phyloP scores from a whole-genome alignment of 2,113 vertebrate species.

The Otolemur garnettii region DNA sequence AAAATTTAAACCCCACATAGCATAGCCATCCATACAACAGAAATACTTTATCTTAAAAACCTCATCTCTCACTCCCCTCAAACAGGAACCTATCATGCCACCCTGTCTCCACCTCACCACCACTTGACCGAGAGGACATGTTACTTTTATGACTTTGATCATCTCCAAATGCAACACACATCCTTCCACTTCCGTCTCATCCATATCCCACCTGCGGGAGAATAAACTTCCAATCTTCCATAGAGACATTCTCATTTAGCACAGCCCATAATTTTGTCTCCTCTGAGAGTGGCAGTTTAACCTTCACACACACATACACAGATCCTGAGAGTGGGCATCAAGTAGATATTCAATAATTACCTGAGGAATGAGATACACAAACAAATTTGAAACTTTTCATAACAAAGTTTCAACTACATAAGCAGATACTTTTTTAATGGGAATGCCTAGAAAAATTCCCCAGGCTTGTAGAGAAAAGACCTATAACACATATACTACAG shows the following conservation, averaged over 20 bases:
- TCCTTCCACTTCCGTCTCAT: neutral
- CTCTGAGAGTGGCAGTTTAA: neutral
- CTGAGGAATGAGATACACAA: neutral
- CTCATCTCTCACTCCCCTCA: neutral
- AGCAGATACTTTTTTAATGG: neutral
- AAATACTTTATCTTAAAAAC: neutral
- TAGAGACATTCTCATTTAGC: neutral
- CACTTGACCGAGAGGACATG: neutral
- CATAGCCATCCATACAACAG: neutral
- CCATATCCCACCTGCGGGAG: neutral
- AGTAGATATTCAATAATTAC: neutral
- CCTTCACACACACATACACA: neutral
- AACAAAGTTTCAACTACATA: neutral
- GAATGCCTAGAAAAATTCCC: neutral
- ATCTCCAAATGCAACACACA: conserved; percentile 14
- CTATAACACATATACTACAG: neutral
- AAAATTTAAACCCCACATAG: neutral
- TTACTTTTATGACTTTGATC: neutral
- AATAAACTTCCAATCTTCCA: conserved; percentile 20
- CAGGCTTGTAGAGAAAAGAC: conserved; percentile 12
- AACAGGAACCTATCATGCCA: neutral
- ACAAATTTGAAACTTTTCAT: too few relatives aligned
- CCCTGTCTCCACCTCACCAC: neutral
- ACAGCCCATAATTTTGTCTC: conserved; percentile 31
- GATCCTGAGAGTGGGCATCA: neutral